phyloP scores from a whole-genome alignment of 2,888 invertebrate species.

The Stictocephala bisonia region DNA sequence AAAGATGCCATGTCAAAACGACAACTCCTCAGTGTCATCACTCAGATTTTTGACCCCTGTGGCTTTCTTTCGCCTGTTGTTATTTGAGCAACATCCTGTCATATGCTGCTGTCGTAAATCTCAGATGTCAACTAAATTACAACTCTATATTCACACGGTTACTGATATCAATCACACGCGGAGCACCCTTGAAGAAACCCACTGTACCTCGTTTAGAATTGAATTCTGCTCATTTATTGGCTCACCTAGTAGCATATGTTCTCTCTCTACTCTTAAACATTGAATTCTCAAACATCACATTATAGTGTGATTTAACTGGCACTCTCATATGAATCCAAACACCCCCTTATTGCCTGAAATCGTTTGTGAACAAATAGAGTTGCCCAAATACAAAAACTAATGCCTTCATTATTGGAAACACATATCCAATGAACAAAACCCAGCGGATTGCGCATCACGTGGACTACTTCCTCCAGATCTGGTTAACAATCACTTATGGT shows the following conservation, averaged over 20 bases:
- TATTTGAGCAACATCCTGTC: conserved; percentile 42
- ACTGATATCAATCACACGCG: conserved; percentile 39
- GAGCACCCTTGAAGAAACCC: conserved; percentile 50
- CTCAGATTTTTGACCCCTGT: conserved; percentile 34
- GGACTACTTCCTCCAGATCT: conserved; percentile 55
- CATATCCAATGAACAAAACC: conserved; percentile 58
- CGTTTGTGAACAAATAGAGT: conserved; percentile 60
- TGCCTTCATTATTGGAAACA: conserved; percentile 58
- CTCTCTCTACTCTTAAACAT: conserved; percentile 43
- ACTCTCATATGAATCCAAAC: conserved; percentile 56
- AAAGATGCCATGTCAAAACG: neutral
- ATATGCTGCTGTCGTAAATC: conserved; percentile 10
- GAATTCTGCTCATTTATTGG: conserved; percentile 53
- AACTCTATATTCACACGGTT: neutral
- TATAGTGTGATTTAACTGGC: conserved; percentile 56
- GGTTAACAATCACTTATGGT: conserved; percentile 53
- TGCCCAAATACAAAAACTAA: conserved; percentile 57
- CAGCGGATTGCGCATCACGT: conserved; percentile 61
- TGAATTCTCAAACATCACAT: conserved; percentile 8
- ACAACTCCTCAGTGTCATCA: conserved; percentile 12
- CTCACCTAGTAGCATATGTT: conserved; percentile 50
- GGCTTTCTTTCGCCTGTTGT: conserved; percentile 32
- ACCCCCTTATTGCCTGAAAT: conserved; percentile 52
- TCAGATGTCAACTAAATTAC: neutral
- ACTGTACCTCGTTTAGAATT: conserved; percentile 57